Percentiles rank a stretch among this genome's conserved stretches.
These are phyloP conservation scores for Hypsibius dujardini DNA, from an alignment of 1,140 invertebrate species.

Conservation along the genomic window DNA sequence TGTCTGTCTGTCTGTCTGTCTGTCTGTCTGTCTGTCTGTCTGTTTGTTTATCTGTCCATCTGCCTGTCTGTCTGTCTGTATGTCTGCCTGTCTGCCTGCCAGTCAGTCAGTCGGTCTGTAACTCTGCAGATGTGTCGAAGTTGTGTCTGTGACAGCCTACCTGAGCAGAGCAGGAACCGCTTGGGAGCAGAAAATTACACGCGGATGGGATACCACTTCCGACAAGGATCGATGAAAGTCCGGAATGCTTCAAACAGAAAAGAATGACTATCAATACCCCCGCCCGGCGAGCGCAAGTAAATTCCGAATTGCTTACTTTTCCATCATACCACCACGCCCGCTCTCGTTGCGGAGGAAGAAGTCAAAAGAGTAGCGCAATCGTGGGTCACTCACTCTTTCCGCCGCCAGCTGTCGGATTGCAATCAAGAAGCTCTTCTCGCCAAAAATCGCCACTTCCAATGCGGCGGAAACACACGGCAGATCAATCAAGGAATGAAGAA, in stretches of 20 bases:
- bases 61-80: too few species aligned
- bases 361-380: background rate
- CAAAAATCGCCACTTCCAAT: background rate
- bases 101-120: too few species aligned
- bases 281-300: background rate
- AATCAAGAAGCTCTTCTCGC: background rate
- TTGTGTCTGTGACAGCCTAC: too few species aligned
- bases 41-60: too few species aligned
- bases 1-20: too few species aligned
- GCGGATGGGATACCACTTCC: background rate
- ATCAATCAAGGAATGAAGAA: slow-evolving; percentile 7
- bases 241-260: background rate
- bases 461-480: slow-evolving; percentile 5
- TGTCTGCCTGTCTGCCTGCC: too few species aligned
- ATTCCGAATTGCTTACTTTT: background rate
- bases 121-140: too few species aligned
- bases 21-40: too few species aligned
- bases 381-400: background rate
- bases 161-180: slow-evolving; percentile 3
- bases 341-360: background rate
- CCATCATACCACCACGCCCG: background rate
- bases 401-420: background rate
- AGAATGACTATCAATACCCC: too few species aligned
- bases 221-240: background rate
- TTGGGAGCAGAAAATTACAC: background rate